Evolutionary conservation across 2,888 invertebrate genomes (phyloP).

Genomic region (Laothoe populi): DNA sequence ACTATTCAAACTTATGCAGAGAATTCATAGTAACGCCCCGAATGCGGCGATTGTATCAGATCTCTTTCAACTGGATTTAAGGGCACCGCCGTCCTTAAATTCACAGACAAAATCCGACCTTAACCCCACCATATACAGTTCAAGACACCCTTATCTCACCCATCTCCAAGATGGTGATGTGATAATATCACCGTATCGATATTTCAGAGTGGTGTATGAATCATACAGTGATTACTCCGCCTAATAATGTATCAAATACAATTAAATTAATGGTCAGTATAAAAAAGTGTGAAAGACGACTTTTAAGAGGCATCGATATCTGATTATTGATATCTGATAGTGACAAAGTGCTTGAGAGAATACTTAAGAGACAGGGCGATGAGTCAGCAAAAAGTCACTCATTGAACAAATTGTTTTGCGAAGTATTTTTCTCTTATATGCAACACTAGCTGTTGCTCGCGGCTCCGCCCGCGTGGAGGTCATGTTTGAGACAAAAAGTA

Average conservation of each 20-base stretch:
- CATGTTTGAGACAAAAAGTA: no score
- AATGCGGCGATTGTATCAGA: constrained; percentile 22
- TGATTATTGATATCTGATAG: constrained; percentile 7
- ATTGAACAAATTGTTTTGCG: no score
- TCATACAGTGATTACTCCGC: constrained; percentile 14
- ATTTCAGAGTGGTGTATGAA: constrained; percentile 18
- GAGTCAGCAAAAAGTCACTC: constrained; percentile 12
- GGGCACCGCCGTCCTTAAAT: constrained; percentile 4
- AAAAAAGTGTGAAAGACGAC: constrained; percentile 17
- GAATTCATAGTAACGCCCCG: constrained; percentile 2
- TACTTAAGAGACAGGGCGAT: constrained; percentile 2
- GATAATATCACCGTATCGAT: constrained; percentile 21
- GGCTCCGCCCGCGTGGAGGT: no score
- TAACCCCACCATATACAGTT: background rate
- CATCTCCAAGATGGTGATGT: constrained; percentile 18
- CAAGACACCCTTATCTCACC: background rate
- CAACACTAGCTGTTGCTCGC: no score
- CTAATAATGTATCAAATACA: constrained; percentile 16
- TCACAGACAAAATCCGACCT: background rate
- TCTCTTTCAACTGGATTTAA: constrained; percentile 24
- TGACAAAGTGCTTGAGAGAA: constrained; percentile 5
- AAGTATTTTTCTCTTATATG: no score
- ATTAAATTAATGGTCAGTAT: constrained; percentile 19
- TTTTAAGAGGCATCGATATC: background rate
- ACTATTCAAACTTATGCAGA: background rate